Evolutionary conservation across 1,140 invertebrate genomes (phyloP).

Genomic region (Anadara kagoshimensis): DNA sequence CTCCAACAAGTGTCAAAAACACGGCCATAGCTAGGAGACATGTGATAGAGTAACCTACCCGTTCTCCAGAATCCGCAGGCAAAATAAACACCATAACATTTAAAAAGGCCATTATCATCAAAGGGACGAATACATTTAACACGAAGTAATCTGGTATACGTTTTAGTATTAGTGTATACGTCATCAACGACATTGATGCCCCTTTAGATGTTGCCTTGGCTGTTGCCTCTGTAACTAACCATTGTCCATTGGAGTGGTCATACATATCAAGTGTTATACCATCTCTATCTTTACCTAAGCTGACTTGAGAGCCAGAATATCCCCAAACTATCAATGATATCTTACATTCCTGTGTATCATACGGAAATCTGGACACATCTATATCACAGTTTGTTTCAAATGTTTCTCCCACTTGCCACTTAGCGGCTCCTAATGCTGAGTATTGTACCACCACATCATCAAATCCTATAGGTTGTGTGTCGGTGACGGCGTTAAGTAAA

Average conservation of each 20-base stretch:
- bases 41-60: constrained; percentile 25
- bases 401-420: background rate
- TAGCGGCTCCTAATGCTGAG: background rate
- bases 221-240: no score
- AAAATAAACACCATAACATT: constrained; percentile 26
- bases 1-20: constrained; percentile 30
- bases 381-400: constrained; percentile 3
- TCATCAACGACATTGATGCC: no score
- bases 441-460: background rate
- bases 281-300: background rate
- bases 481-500: background rate
- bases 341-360: background rate
- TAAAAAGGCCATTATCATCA: constrained; percentile 26
- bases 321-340: background rate
- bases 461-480: background rate
- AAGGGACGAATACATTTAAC: constrained; percentile 23
- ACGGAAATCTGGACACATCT: constrained; percentile 13
- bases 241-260: no score
- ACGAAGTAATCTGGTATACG: background rate
- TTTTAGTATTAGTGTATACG: no score
- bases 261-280: no score
- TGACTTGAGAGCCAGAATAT: background rate
- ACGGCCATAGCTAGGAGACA: constrained; percentile 26
- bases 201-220: no score
- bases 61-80: constrained; percentile 26